Conservation (phyloP, 2,113 vertebrate species). For the Falcunculus frontatus region DNA sequence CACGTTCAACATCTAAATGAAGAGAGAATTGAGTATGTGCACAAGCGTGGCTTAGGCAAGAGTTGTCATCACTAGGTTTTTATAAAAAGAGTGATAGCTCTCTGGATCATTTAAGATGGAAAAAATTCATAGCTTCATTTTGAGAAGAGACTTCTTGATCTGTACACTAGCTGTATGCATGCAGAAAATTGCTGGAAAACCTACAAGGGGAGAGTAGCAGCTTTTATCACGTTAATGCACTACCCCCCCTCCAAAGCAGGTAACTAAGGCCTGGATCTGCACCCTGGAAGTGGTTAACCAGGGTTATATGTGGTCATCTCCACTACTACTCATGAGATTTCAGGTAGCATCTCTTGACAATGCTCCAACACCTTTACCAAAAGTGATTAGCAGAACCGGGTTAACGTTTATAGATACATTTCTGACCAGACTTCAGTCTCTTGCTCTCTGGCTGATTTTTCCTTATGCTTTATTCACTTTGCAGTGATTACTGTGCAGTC, state of each 20-base stretch:
- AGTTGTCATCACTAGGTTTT: neutral
- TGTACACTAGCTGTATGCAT: accelerated
- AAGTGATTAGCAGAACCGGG: neutral
- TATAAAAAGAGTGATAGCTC: neutral
- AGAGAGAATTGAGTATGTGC: neutral
- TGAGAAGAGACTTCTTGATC: neutral
- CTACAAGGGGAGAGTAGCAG: neutral
- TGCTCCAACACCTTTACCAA: neutral
- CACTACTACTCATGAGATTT: neutral
- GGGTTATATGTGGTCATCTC: too few relatives aligned
- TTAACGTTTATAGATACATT: neutral
- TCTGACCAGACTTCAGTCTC: neutral
- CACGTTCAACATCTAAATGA: accelerated
- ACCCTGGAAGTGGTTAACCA: accelerated
- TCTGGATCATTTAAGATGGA: neutral
- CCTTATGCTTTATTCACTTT: neutral
- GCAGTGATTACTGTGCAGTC: neutral
- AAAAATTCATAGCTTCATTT: neutral
- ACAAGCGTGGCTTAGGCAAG: neutral
- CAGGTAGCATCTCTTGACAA: neutral
- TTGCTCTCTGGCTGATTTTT: neutral
- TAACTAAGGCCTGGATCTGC: neutral
- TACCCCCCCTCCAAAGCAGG: neutral
- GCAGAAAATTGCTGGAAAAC: neutral
- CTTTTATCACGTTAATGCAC: neutral